phyloP scores from a whole-genome alignment of 2,113 vertebrate species.

The Melanerpes aurifrons region DNA sequence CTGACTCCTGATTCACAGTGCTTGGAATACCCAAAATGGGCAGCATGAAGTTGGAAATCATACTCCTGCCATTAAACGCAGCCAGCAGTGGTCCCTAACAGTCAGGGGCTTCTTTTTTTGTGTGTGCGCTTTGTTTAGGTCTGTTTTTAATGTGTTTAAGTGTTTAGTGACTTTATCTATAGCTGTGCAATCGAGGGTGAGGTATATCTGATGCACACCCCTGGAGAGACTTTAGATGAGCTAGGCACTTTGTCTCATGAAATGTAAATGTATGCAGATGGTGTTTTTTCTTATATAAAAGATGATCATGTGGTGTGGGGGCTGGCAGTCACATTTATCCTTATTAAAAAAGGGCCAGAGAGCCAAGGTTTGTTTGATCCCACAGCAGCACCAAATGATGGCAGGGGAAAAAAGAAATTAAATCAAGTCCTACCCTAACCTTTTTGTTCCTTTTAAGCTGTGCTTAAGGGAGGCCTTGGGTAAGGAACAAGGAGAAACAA shows the following conservation, averaged over 20 bases:
- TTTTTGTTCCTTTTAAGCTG: not conserved
- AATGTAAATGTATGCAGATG: not conserved
- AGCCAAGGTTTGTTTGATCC: not conserved
- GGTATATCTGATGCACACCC: not conserved
- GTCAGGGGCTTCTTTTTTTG: not conserved
- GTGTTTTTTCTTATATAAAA: not conserved
- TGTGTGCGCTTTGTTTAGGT: not conserved
- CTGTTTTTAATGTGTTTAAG: not conserved
- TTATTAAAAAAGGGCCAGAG: not conserved
- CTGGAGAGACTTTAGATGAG: not conserved
- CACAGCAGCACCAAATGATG: slow-evolving; percentile 32
- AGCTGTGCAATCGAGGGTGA: not conserved
- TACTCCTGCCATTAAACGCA: not conserved
- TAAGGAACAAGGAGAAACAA: not conserved
- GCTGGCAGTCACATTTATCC: not conserved
- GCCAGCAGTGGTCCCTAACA: not conserved
- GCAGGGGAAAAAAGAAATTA: not conserved
- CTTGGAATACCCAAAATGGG: not conserved
- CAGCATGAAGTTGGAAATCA: not conserved
- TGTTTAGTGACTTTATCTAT: not conserved
- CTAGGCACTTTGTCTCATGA: not conserved
- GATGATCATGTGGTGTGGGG: accelerated
- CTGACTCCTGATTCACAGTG: not conserved
- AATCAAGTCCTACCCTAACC: not conserved
- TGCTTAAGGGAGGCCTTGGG: not conserved